Evolutionary conservation across 1,140 invertebrate genomes (phyloP).

Genomic region (Eulimnadia texana): DNA sequence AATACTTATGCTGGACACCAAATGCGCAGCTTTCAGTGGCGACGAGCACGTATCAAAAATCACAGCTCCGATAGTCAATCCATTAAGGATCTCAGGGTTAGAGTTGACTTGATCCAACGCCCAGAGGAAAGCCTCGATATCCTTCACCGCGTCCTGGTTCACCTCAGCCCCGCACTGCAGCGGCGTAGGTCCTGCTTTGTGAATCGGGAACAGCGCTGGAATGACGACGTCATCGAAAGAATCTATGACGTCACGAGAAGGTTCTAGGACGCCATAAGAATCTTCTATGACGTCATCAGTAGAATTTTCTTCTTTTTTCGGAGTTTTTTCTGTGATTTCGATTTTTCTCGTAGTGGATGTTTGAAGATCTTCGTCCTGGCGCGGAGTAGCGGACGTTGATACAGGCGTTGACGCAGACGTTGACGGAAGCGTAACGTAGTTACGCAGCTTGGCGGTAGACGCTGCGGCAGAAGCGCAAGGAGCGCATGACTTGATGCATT

Average conservation of each 20-base stretch:
- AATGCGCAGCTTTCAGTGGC: slow-evolving; percentile 17
- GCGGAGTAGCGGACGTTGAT: background rate
- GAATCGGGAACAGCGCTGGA: slow-evolving; percentile 25
- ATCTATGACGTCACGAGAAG: background rate
- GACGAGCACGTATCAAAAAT: slow-evolving; percentile 27
- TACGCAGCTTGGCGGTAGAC: no score
- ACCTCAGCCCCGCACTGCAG: slow-evolving; percentile 18
- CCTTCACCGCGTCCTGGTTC: slow-evolving; percentile 26
- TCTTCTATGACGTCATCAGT: slow-evolving; percentile 15
- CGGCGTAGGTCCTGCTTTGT: slow-evolving; percentile 23
- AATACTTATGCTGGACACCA: slow-evolving; percentile 14
- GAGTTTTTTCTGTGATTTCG: background rate
- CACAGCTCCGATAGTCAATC: slow-evolving; percentile 23
- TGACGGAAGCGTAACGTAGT: background rate
- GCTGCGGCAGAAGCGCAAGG: background rate
- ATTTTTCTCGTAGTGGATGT: background rate
- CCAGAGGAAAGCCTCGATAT: slow-evolving; percentile 35
- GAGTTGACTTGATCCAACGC: slow-evolving; percentile 33
- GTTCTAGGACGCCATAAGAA: background rate
- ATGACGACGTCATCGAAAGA: slow-evolving; percentile 17
- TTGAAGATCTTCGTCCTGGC: background rate
- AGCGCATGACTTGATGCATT: background rate
- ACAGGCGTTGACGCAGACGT: no score
- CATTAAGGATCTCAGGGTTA: slow-evolving; percentile 24
- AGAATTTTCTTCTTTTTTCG: no score